Conservation (phyloP, 2,113 vertebrate species). For the Athene noctua region DNA sequence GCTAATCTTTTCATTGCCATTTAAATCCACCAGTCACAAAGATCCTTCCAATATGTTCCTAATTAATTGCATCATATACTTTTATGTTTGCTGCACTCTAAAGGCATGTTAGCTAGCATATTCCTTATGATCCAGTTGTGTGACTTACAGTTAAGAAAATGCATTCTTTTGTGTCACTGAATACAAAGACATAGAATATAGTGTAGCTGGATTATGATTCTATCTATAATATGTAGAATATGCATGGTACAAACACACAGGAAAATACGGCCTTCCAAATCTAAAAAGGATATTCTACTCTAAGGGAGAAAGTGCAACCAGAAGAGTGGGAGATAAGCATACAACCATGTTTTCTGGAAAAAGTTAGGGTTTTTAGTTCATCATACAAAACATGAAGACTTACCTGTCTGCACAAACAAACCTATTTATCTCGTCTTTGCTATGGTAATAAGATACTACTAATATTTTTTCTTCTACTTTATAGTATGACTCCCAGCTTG, state of each 20-base stretch:
- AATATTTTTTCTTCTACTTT: not conserved
- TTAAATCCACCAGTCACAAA: slow-evolving; percentile 30
- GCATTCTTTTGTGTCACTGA: not conserved
- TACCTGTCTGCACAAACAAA: not conserved
- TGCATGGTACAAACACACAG: not conserved
- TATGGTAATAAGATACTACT: not conserved
- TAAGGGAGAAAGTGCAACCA: not conserved
- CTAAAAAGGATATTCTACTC: not conserved
- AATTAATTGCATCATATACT: slow-evolving; percentile 49
- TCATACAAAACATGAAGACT: not conserved
- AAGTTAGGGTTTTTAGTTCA: not conserved
- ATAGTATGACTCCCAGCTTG: not conserved
- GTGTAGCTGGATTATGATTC: not conserved
- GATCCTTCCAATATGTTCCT: slow-evolving; percentile 22
- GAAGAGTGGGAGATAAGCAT: not conserved
- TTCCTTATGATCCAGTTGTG: not conserved
- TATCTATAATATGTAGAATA: not conserved
- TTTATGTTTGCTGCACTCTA: slow-evolving; percentile 17
- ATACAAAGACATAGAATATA: not conserved
- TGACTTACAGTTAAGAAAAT: not conserved
- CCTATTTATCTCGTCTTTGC: not conserved
- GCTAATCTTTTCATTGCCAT: slow-evolving; percentile 30
- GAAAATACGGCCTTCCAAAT: not conserved
- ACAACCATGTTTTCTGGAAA: not conserved
- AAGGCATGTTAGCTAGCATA: not conserved